Base-by-base conservation (phyloP, 2,888 invertebrate genomes). In the Tachina grossa region DNA sequence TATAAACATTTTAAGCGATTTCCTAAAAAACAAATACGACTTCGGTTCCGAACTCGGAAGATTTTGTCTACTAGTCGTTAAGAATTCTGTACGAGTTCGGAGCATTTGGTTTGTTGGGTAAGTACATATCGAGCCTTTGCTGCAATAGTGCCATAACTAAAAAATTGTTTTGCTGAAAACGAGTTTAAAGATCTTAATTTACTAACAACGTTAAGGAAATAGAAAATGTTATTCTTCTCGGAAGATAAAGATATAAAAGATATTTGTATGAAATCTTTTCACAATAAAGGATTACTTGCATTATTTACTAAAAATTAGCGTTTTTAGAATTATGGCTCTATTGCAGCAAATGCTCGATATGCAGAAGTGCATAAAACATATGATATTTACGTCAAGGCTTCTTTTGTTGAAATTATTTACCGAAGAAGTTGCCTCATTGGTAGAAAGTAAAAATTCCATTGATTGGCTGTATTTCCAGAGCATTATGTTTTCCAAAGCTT, bases 401-500 rank as follows among this genome's bases (percentile, higher is more conserved):
- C 16, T 45, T 11, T 65, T 65, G 14, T 65, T 65, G 16, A 65
- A 65, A 45, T 65, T 65, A 47, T 65, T 65, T 16, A 65, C 19
- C 19, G 65, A 65, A 65, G 45, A n/a, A 19, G 45, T 65, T 65
- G 47, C 65, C 19, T 65, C 45, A 22, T 22, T 65, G 16, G 65
- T 41, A 65, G 65, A 19, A 16, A 45, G 10, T 22, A 65, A 41
- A 45, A 65, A 65, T 5, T 65, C 19, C 45, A 65, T 45, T 19
- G 65, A 22, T 47, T 65, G 19, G 22, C 65, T 47, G 13, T 65
- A 65, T 43, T 65, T 65, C 22, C 14, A 65, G 14, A 45, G 10
- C 19, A 41, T 43, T 43, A 43, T 45, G 19, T 65, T 65, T 43
- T 45, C 65, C 19, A 19, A 1, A 8, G 45, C 19, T 47, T 65